A percentile compares a stretch with the other conserved stretches of the same genome.
Conservation (phyloP, 2,888 invertebrate species). For the Drosophila formosana region DNA sequence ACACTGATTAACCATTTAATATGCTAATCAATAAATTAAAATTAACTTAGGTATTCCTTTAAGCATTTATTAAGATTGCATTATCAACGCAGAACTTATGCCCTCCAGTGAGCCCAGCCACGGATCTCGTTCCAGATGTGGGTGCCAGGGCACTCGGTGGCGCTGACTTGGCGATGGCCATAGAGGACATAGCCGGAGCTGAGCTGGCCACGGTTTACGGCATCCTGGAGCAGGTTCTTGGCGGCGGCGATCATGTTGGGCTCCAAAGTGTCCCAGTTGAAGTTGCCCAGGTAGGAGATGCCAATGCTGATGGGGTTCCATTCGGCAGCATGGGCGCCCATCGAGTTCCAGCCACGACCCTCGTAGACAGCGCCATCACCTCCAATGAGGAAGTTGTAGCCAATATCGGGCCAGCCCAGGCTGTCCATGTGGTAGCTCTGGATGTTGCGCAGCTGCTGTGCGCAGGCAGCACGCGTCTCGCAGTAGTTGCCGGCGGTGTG, state of each 20-base stretch:
- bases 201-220: slow-evolving; percentile 74
- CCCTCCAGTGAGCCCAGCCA: slow-evolving; percentile 80
- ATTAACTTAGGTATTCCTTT: neutral
- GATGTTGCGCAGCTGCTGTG: slow-evolving; percentile 75
- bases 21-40: neutral
- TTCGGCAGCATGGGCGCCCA: slow-evolving; percentile 80
- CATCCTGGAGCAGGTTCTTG: slow-evolving; percentile 69
- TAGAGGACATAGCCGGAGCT: slow-evolving; percentile 71
- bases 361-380: slow-evolving; percentile 83
- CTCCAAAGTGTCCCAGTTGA: slow-evolving; percentile 59
- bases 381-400: slow-evolving; percentile 82
- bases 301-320: slow-evolving; percentile 81
- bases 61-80: neutral
- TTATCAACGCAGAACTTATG: slow-evolving; percentile 35
- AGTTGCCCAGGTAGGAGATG: slow-evolving; percentile 82
- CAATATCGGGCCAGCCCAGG: slow-evolving; percentile 82
- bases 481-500: slow-evolving; percentile 81
- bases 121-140: slow-evolving; percentile 80
- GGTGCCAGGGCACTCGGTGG: slow-evolving; percentile 82
- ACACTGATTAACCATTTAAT: slow-evolving; percentile 4
- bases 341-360: slow-evolving; percentile 79
- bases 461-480: slow-evolving; percentile 69
- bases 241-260: slow-evolving; percentile 62
- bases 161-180: slow-evolving; percentile 81
- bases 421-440: slow-evolving; percentile 81